Conservation (phyloP, 2,113 vertebrate genomes). For the Nothobranchius furzeri region DNA sequence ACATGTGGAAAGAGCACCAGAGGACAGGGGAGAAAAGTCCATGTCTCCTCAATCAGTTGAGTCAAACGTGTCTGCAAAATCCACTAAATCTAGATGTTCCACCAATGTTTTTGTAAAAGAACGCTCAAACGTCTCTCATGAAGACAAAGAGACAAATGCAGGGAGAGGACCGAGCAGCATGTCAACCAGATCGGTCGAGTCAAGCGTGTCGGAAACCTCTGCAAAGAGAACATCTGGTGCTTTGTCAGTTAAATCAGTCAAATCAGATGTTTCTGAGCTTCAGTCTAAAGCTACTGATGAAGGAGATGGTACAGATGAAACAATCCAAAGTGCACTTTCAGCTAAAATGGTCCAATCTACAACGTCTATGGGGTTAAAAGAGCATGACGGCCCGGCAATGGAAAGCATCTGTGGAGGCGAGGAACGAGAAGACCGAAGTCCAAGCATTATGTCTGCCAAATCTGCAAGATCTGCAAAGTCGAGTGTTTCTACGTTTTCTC, state of each 20-base stretch:
- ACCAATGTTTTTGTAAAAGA: slow-evolving; percentile 13
- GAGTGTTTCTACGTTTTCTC: slow-evolving; percentile 43
- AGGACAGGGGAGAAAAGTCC: slow-evolving; percentile 7
- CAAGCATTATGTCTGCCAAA: slow-evolving; percentile 43
- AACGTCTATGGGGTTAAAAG: slow-evolving; percentile 27
- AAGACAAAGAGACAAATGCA: background rate
- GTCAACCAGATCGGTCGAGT: slow-evolving; percentile 57
- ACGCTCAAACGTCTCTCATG: background rate
- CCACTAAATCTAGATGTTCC: slow-evolving; percentile 10
- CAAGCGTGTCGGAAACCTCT: slow-evolving; percentile 44
- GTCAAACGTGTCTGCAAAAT: slow-evolving; percentile 48
- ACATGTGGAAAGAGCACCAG: slow-evolving; percentile 18
- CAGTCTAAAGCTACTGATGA: background rate
- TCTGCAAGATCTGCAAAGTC: slow-evolving; percentile 51
- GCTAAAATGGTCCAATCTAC: slow-evolving; percentile 31
- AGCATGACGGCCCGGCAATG: background rate
- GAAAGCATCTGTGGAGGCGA: background rate
- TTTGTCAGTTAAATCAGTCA: slow-evolving; percentile 39
- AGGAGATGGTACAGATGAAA: slow-evolving; percentile 16
- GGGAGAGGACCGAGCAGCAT: slow-evolving; percentile 25
- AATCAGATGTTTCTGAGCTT: slow-evolving; percentile 20
- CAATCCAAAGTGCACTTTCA: slow-evolving; percentile 53
- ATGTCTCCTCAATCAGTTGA: slow-evolving; percentile 40
- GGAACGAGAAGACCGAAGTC: slow-evolving; percentile 20
- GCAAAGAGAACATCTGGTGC: slow-evolving; percentile 29